A percentile compares a stretch with the other conserved stretches of the same genome.
Evolutionary conservation across 2,113 vertebrate species (phyloP).

Genomic region (Rhinichthys klamathensis): DNA sequence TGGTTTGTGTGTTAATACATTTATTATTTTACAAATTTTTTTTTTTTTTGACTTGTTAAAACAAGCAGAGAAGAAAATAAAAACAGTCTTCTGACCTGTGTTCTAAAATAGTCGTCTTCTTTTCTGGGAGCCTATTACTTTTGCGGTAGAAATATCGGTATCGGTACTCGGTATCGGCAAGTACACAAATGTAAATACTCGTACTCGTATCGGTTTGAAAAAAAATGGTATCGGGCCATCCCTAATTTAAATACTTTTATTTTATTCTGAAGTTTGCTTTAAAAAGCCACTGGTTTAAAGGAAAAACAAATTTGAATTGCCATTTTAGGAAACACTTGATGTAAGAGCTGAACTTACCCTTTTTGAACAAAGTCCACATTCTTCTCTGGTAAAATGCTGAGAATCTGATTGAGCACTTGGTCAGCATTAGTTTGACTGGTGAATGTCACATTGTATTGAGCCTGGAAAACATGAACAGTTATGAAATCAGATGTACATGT

Average conservation of each 20-base stretch:
- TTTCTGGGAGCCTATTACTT: no score
- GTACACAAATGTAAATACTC: no score
- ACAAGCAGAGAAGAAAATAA: no score
- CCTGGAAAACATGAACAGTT: constrained; percentile 67
- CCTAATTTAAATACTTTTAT: background rate
- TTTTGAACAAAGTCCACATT: constrained; percentile 89
- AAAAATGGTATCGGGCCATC: no score
- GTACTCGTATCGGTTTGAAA: no score
- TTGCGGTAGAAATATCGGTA: no score
- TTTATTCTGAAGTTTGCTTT: background rate
- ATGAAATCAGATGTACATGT: background rate
- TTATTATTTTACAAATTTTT: no score
- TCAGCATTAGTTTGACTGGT: constrained; percentile 87
- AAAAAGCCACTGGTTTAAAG: background rate
- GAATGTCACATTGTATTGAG: constrained; percentile 90
- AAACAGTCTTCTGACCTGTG: no score
- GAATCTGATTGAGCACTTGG: constrained; percentile 86
- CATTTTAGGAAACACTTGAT: background rate
- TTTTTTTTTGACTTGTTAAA: no score
- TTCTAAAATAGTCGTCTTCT: no score
- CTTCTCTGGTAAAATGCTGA: constrained; percentile 82
- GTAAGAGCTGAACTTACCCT: constrained; percentile 77
- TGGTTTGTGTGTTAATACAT: no score
- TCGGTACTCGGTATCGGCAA: no score
- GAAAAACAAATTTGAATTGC: background rate